phyloP scores from a whole-genome alignment of 2,888 invertebrate genomes.

The Schizotus pectinicornis region DNA sequence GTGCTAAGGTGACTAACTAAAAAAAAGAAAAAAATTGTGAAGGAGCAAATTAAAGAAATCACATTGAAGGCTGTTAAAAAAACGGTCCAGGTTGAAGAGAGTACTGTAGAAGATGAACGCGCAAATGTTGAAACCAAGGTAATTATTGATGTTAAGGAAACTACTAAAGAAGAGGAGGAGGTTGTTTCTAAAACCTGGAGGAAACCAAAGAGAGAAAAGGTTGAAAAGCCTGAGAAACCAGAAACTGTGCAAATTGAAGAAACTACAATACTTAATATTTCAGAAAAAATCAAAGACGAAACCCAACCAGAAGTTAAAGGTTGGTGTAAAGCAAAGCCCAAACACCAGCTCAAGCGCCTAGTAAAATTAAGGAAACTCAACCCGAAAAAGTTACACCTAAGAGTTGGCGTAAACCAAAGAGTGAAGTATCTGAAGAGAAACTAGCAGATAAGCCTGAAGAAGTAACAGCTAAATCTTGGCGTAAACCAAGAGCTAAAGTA shows the following conservation, averaged over 20 bases:
- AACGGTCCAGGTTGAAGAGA: conserved; percentile 34
- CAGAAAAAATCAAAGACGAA: not conserved
- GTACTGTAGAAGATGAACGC: not conserved
- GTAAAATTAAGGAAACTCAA: conserved; percentile 22
- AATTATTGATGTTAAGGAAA: not conserved
- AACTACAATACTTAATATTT: not conserved
- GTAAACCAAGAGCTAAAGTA: conserved; percentile 8
- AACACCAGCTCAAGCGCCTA: too few relatives aligned
- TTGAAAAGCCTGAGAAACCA: conserved; percentile 3
- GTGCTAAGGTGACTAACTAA: conserved; percentile 57
- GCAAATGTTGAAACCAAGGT: not conserved
- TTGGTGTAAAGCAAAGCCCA: too few relatives aligned
- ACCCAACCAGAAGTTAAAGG: too few relatives aligned
- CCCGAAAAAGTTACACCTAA: conserved; percentile 33
- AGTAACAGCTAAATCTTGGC: conserved; percentile 3
- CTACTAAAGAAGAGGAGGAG: conserved; percentile 1
- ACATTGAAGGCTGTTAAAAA: conserved; percentile 54
- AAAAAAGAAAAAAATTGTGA: conserved; percentile 61
- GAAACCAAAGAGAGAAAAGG: conserved; percentile 7
- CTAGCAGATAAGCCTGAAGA: conserved; percentile 2
- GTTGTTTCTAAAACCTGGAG: not conserved
- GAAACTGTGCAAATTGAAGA: conserved; percentile 12
- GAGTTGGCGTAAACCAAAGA: conserved; percentile 23
- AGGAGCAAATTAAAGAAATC: conserved; percentile 44
- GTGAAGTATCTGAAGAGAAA: conserved; percentile 6